Base-by-base conservation (phyloP, 2,888 invertebrate genomes). In the Apantesis nais region DNA sequence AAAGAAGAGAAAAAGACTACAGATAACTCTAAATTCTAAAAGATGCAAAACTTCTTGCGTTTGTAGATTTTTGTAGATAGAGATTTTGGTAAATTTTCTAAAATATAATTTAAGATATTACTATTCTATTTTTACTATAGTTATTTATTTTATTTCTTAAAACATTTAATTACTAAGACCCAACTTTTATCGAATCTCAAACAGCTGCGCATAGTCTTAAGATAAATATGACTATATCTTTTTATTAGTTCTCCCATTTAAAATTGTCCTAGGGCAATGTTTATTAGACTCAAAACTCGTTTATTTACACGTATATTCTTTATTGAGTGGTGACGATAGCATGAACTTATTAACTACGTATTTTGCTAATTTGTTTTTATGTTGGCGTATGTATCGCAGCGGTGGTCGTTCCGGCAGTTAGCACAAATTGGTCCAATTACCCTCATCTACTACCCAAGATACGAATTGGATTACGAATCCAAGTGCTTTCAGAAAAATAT, bases 391-490 rank as follows among this genome's bases (percentile, higher is more conserved):
- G 77, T 81, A 78, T 80, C 80, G 80, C 79, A 73, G 78, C 83
- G 85, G 84, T 84, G 86, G 85, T 85, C 87, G 82, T 85, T 82
- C 81, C 80, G 84, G 85, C 86, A 85, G 88, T 88, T 89, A 89
- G 83, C 87, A 82, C 86, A 88, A 91, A 90, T 90, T 90, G 89
- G 81, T 78, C 83, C 87, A 89, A 90, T 89, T 91, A 88, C 85
- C 84, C 79, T 78, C 85, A 75, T 82, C 83, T 85, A 82, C 86
- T 81, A 75, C 81, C 77, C 86, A 83, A 86, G 84, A 86, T 81
- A 87, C 85, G 88, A 89, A 89, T 89, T 90, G 86, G 84, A 88
- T 89, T 88, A 89, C 86, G 82, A 88, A 88, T 88, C 84, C 83
- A 85, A 76, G 88, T 86, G 85, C 79, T 83, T 83, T 80, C 78